phyloP scores from a whole-genome alignment of 2,113 vertebrate genomes.

The Tetrao urogallus region DNA sequence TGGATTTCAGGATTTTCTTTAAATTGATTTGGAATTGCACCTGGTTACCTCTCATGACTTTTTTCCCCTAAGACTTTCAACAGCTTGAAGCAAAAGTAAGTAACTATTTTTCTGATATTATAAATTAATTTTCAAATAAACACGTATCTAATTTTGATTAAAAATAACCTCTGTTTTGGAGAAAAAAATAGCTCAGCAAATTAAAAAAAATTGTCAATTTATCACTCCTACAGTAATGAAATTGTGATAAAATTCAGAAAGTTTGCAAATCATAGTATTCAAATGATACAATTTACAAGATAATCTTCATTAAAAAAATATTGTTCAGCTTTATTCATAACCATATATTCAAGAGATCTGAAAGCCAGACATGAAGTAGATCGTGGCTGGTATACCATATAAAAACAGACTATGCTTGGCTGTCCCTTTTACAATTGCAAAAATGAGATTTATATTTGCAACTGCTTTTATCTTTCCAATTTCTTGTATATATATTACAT shows the following conservation, averaged over 20 bases:
- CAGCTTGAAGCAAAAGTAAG: neutral
- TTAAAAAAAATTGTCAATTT: neutral
- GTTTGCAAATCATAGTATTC: neutral
- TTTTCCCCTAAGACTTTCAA: neutral
- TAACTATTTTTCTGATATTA: neutral
- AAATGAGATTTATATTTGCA: neutral
- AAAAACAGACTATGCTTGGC: neutral
- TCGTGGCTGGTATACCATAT: neutral
- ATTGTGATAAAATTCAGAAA: neutral
- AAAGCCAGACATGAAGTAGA: neutral
- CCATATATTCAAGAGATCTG: neutral
- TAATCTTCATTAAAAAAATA: neutral
- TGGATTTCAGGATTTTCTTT: neutral
- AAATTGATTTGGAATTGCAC: neutral
- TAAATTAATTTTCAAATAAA: neutral
- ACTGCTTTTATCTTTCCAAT: neutral
- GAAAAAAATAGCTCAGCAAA: neutral
- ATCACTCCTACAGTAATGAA: neutral
- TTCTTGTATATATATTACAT: neutral
- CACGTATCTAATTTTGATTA: neutral
- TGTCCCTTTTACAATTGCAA: neutral
- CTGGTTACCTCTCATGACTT: neutral
- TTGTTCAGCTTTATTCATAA: neutral
- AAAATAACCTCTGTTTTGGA: neutral
- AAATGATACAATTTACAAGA: neutral